Conservation (phyloP, 2,888 invertebrate genomes). For the Sphaerophoria rueppellii region DNA sequence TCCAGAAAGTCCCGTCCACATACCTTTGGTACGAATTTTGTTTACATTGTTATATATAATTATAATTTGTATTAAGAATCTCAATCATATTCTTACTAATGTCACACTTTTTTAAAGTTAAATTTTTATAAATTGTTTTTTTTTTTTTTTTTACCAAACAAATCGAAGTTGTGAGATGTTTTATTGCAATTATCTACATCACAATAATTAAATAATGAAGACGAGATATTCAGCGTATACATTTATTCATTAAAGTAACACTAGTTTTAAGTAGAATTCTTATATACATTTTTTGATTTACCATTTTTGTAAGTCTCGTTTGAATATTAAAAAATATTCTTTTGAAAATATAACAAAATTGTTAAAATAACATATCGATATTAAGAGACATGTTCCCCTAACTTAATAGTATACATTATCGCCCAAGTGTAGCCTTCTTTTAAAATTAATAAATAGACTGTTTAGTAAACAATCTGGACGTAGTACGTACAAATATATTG, state of each 20-base stretch:
- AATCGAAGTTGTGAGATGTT: slow-evolving; percentile 47
- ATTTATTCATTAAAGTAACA: slow-evolving; percentile 13
- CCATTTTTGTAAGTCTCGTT: no score
- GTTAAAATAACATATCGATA: slow-evolving; percentile 15
- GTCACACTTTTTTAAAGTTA: slow-evolving; percentile 16
- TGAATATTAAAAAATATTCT: slow-evolving; percentile 23
- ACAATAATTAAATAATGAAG: slow-evolving; percentile 23
- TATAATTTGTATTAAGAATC: slow-evolving; percentile 5
- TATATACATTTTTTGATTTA: neutral
- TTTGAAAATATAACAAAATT: neutral
- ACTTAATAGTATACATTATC: neutral
- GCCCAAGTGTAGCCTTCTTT: neutral
- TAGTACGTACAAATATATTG: slow-evolving; percentile 11
- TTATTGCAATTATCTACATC: slow-evolving; percentile 53
- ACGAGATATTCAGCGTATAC: slow-evolving; percentile 27
- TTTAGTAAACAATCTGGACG: neutral
- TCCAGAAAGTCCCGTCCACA: slow-evolving; percentile 59
- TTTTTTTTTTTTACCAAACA: slow-evolving; percentile 16
- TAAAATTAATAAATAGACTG: neutral
- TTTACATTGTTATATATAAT: neutral
- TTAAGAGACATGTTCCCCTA: neutral
- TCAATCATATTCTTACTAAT: slow-evolving; percentile 29
- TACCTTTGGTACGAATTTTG: slow-evolving; percentile 10
- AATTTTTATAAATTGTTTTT: no score
- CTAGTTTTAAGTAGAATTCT: slow-evolving; percentile 42